Conservation (phyloP, 2,888 invertebrate species). For the Ormyrus pomaceus region DNA sequence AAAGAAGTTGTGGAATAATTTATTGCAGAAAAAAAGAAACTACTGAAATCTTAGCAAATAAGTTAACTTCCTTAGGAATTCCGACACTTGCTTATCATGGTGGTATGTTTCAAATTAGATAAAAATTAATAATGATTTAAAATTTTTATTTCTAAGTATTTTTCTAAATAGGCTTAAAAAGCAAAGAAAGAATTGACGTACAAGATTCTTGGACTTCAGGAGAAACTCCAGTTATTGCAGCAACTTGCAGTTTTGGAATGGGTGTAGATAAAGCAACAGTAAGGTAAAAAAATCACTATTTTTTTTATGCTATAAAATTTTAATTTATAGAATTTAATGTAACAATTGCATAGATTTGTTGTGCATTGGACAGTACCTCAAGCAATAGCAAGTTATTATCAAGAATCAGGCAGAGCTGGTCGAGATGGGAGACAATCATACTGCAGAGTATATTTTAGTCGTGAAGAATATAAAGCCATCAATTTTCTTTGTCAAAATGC, state of each 20-base stretch:
- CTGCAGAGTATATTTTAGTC: constrained; percentile 90
- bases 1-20: constrained; percentile 88
- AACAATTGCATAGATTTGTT: constrained; percentile 83
- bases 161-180: constrained; percentile 80
- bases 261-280: constrained; percentile 98
- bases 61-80: constrained; percentile 85
- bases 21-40: constrained; percentile 96
- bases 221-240: constrained; percentile 91
- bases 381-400: constrained; percentile 96
- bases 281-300: constrained; percentile 76
- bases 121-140: background rate
- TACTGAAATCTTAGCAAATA: constrained; percentile 89
- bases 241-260: constrained; percentile 99
- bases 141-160: constrained; percentile 47
- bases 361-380: constrained; percentile 98
- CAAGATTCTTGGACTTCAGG: constrained; percentile 97
- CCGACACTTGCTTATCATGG: constrained; percentile 93
- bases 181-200: constrained; percentile 83
- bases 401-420: constrained; percentile 97
- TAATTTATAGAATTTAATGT: constrained; percentile 24
- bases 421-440: constrained; percentile 92
- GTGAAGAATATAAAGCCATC: constrained; percentile 68
- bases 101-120: constrained; percentile 76
- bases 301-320: background rate
- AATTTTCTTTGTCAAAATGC: constrained; percentile 64